phyloP scores from a whole-genome alignment of 2,113 vertebrate species.

The Falcunculus frontatus region DNA sequence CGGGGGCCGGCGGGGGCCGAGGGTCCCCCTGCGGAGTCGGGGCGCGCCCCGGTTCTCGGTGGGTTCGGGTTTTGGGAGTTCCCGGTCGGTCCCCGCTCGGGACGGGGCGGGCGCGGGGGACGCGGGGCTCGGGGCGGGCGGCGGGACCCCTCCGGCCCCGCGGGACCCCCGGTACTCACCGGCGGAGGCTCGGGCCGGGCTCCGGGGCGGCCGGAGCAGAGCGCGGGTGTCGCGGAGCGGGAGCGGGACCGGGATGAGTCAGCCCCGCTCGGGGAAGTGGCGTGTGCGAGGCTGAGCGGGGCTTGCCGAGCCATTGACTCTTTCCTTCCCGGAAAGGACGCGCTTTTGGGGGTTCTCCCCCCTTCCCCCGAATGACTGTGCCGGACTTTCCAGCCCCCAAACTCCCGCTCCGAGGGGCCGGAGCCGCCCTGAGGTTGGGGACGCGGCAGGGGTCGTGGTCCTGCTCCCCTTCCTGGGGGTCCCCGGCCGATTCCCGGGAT shows the following conservation, averaged over 20 bases:
- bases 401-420: too few relatives aligned
- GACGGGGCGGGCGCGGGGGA: too few relatives aligned
- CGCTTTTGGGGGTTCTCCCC: not conserved
- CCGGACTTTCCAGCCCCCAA: not conserved
- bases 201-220: not conserved
- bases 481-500: not conserved
- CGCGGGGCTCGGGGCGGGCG: too few relatives aligned
- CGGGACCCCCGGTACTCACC: too few relatives aligned
- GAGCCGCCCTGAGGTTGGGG: not conserved
- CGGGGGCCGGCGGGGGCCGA: too few relatives aligned
- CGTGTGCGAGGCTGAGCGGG: not conserved
- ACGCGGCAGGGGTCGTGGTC: fast-evolving
- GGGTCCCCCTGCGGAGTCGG: too few relatives aligned
- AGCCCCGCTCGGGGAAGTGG: constrained; percentile 6
- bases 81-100: too few relatives aligned
- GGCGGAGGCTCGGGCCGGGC: not conserved
- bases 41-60: too few relatives aligned
- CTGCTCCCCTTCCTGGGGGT: not conserved
- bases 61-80: too few relatives aligned
- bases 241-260: not conserved
- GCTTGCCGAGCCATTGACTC: not conserved
- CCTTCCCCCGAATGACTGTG: not conserved
- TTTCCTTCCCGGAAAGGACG: constrained; percentile 8
- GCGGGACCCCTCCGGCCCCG: too few relatives aligned
- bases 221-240: not conserved